Evolutionary conservation across 2,888 invertebrate genomes (phyloP), one percentile per base, ranked within the genome.

Genomic region (Sminthurinus aureus): DNA sequence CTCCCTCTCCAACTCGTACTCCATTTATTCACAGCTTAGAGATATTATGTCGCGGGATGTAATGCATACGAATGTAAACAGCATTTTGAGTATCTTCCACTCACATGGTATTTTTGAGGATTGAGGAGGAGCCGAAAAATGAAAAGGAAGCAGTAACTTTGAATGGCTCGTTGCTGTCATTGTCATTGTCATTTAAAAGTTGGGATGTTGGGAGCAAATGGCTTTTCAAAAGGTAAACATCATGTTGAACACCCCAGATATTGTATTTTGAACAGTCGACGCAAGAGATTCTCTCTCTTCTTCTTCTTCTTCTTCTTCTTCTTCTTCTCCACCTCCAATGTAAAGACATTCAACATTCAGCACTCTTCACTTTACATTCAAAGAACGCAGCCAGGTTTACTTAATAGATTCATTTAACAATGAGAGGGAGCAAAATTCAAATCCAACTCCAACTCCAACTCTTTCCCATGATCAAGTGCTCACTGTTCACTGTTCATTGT

Each of bases 151-250:
- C 58, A 18, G 18, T 18, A 58, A 58, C 58, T 58, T 58, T 58
- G 15, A 58, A 58, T 58, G 58, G 58, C 4, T 9, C 9, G 58
- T 58, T 11, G 9, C 9, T 58, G 15, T 58, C 58, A 58, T 58
- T 58, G 58, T 58, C 58, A 58, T 58, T 58, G 58, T 58, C 58
- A 58, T 58, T 58, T 58, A 58, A 58, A 58, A 58, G 58, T 58
- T 58, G 2, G 58, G 13, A 15, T 38, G 38, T 4, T 4, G 38
- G 15, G 18, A 58, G 58, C 1, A 58, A 58, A 58, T 58, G 58
- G 58, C 4, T 58, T 58, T 58, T 58, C 15, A 58, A 58, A 58
- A 58, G 18, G 58, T 18, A 58, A 58, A 58, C 58, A 58, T 58
- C 58, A 58, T 58, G 58, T 18, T 58, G 58, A 58, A 58, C 15